Evolutionary conservation across 2,888 invertebrate genomes (phyloP), one percentile per base, ranked within the genome.

Genomic region (Brachyopa scutellaris): DNA sequence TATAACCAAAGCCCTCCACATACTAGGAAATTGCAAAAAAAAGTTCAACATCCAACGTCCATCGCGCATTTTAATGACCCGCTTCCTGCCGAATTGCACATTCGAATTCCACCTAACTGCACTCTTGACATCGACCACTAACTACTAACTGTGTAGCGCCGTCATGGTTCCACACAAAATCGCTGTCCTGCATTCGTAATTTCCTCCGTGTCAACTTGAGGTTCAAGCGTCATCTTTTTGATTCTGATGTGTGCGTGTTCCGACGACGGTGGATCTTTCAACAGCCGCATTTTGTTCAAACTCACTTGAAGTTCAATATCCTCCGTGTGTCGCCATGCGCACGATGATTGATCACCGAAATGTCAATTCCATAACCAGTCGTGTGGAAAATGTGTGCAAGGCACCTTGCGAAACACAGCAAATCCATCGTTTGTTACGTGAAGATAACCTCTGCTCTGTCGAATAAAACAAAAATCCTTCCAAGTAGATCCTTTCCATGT

Each of bases 271-370:
- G 11, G 26, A 31, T 21, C 42, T 31, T 21, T n/a, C n/a, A n/a
- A n/a, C 64, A 29, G 36, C 69, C 49, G 49, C 31, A 11, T 26
- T 29, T 26, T 29, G 21, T 6, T 26, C 1, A 53, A 57, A 51
- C 19, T 62, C 21, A 31, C 53, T 55, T 31, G 42, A 59, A 77
- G 70, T 82, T 72, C 77, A 76, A 82, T 66, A 77, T 77, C 82
- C 82, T 72, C 33, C 55, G n/a, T n/a, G n/a, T n/a, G n/a, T n/a
- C n/a, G 61, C 55, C 70, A 76, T 76, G 69, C 69, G 57, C 74
- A 62, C 38, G 70, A 53, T 82, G 82, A 82, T 82, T 82, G 82
- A 82, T 82, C 77, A 82, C 77, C 66, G 9, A 72, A 74, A 82
- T 57, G 77, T 72, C 70, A 82, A 77, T 72, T 72, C 36, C 64